These are phyloP conservation scores for Parasteatoda tepidariorum DNA, from an alignment of 1,140 invertebrate species.

Conservation along the genomic window DNA sequence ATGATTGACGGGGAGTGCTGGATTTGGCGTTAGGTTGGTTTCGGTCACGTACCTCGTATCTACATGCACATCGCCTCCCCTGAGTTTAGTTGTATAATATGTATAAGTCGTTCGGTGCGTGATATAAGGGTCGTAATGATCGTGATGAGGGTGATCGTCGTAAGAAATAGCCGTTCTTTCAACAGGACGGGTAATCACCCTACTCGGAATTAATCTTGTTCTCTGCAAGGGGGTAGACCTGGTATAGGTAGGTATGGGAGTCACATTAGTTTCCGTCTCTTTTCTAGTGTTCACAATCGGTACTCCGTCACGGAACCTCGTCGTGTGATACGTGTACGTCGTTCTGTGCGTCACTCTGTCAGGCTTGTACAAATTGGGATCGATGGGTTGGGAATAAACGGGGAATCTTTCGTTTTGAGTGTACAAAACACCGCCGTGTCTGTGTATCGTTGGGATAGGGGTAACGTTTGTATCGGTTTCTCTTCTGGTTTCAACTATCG, in stretches of 20 bases:
- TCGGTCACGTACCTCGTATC: constrained; percentile 56
- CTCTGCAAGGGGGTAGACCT: neutral
- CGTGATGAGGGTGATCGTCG: neutral
- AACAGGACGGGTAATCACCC: constrained; percentile 3
- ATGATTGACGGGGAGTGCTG: neutral
- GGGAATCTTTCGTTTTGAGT: neutral
- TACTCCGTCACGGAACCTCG: constrained; percentile 84
- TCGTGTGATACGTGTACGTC: constrained; percentile 81
- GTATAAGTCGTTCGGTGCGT: constrained; percentile 52
- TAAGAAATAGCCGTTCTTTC: neutral
- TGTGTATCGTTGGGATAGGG: constrained; percentile 13
- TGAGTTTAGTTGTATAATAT: constrained; percentile 40
- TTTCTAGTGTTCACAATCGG: constrained; percentile 84
- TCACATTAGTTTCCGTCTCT: constrained; percentile 74
- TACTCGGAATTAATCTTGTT: constrained; percentile 7
- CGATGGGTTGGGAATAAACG: constrained; percentile 19
- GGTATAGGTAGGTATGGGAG: constrained; percentile 40
- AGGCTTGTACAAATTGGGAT: constrained; percentile 54
- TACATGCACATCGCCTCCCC: constrained; percentile 28
- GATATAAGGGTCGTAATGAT: constrained; percentile 28
- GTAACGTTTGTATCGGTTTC: constrained; percentile 73
- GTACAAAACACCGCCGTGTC: neutral
- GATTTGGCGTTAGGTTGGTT: constrained; percentile 46
- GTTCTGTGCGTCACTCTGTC: constrained; percentile 43
- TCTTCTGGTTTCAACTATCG: constrained; percentile 82